A percentile compares a stretch with the other conserved stretches of the same genome.
phyloP scores from a whole-genome alignment of 2,888 invertebrate genomes.

The Rhingia campestris region DNA sequence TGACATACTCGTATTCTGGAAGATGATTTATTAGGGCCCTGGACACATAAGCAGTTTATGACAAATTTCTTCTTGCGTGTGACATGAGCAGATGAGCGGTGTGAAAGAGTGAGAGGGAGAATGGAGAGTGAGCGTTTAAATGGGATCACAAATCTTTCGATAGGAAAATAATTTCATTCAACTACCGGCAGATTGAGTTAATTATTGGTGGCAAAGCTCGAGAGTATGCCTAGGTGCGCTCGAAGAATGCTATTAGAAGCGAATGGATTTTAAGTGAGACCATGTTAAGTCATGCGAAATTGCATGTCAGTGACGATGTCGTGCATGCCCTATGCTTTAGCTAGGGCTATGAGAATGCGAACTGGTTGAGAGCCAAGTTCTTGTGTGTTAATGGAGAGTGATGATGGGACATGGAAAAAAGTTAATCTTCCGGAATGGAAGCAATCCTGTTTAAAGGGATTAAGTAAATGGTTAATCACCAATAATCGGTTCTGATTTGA shows the following conservation, averaged over 20 bases:
- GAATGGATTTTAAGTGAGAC: constrained; percentile 4
- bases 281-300: constrained; percentile 54
- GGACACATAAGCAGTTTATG: constrained; percentile 66
- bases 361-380: constrained; percentile 9
- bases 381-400: constrained; percentile 34
- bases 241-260: constrained; percentile 30
- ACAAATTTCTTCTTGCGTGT: constrained; percentile 68
- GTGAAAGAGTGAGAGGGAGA: too few species aligned
- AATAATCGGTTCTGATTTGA: neutral
- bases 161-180: constrained; percentile 64
- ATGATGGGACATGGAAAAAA: constrained; percentile 35
- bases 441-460: constrained; percentile 33
- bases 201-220: constrained; percentile 63
- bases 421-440: constrained; percentile 34
- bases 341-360: neutral
- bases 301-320: constrained; percentile 32
- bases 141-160: constrained; percentile 72
- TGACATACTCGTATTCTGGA: constrained; percentile 42
- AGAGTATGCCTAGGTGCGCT: neutral
- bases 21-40: constrained; percentile 62
- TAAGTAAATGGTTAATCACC: constrained; percentile 28
- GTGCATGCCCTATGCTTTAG: constrained; percentile 5
- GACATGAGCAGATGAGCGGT: constrained; percentile 29
- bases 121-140: constrained; percentile 12
- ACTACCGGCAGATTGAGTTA: constrained; percentile 73